Conservation (phyloP, 2,888 invertebrate genomes). For the Drosophila stalkeri region DNA sequence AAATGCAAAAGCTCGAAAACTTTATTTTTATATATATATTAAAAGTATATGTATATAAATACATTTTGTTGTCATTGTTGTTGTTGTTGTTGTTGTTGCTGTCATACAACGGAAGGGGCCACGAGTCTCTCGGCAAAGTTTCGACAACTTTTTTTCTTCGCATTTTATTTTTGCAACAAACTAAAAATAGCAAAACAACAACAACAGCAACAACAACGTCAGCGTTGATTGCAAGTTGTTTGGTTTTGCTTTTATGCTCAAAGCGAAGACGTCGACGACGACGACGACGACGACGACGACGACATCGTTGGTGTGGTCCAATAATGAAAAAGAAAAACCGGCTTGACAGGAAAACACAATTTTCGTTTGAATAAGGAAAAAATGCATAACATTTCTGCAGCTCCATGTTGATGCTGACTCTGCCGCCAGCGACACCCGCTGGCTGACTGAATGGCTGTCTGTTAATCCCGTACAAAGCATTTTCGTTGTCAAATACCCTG, state of each 20-base stretch:
- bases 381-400: conserved; percentile 65
- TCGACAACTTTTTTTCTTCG: conserved; percentile 53
- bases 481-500: conserved; percentile 14
- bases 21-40: conserved; percentile 13
- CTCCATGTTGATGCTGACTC: conserved; percentile 9
- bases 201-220: conserved; percentile 37
- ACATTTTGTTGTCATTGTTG: conserved; percentile 1
- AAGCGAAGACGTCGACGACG: conserved; percentile 49
- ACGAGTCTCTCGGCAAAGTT: conserved; percentile 54
- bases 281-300: conserved; percentile 34
- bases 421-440: conserved; percentile 7
- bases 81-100: conserved; percentile 26
- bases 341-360: conserved; percentile 77
- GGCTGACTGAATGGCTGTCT: conserved; percentile 6
- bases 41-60: background rate
- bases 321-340: conserved; percentile 73
- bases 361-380: conserved; percentile 76
- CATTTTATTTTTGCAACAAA: conserved; percentile 45
- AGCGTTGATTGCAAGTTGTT: conserved; percentile 75
- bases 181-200: conserved; percentile 68
- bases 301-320: conserved; percentile 67
- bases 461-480: background rate
- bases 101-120: conserved; percentile 67
- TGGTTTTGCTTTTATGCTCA: conserved; percentile 57
- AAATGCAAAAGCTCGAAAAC: conserved; percentile 51